These are phyloP conservation scores for Rugalucina vietnamica DNA, from an alignment of 2,888 invertebrate genomes.

Conservation along the genomic window DNA sequence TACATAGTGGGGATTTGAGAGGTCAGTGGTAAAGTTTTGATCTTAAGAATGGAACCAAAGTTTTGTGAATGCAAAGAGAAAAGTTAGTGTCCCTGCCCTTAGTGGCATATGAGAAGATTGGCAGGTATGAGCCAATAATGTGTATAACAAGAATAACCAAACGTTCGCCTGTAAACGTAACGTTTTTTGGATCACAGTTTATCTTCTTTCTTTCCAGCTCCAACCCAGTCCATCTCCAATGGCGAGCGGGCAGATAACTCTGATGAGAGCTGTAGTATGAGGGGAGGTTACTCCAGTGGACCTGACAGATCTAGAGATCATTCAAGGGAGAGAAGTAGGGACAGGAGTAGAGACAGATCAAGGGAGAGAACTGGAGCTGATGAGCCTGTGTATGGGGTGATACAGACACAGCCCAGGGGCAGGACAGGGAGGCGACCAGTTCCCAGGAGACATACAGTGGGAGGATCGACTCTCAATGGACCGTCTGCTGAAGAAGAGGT, in stretches of 20 bases:
- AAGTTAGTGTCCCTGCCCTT: too few relatives aligned
- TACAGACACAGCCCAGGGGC: conserved; percentile 56
- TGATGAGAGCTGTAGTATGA: conserved; percentile 57
- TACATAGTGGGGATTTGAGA: too few relatives aligned
- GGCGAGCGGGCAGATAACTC: conserved; percentile 63
- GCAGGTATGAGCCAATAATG: too few relatives aligned
- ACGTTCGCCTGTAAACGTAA: too few relatives aligned
- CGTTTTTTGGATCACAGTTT: too few relatives aligned
- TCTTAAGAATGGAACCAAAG: too few relatives aligned
- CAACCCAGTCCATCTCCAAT: conserved; percentile 64
- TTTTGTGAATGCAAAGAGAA: too few relatives aligned
- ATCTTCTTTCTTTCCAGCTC: conserved; percentile 53
- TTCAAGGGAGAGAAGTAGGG: conserved; percentile 36
- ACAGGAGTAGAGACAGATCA: conserved; percentile 8
- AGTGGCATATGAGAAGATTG: too few relatives aligned
- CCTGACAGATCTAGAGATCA: conserved; percentile 52
- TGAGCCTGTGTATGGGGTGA: conserved; percentile 47
- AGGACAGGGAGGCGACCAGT: conserved; percentile 39
- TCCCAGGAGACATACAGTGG: conserved; percentile 58
- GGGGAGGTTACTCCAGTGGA: conserved; percentile 57
- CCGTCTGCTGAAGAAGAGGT: conserved; percentile 34
- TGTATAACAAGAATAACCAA: too few relatives aligned
- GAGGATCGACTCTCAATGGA: conserved; percentile 39
- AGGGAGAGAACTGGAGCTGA: conserved; percentile 6
- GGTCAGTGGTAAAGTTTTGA: too few relatives aligned